These are phyloP conservation scores for Synanthedon andrenaeformis DNA, from an alignment of 2,888 invertebrate genomes.

Conservation along the genomic window DNA sequence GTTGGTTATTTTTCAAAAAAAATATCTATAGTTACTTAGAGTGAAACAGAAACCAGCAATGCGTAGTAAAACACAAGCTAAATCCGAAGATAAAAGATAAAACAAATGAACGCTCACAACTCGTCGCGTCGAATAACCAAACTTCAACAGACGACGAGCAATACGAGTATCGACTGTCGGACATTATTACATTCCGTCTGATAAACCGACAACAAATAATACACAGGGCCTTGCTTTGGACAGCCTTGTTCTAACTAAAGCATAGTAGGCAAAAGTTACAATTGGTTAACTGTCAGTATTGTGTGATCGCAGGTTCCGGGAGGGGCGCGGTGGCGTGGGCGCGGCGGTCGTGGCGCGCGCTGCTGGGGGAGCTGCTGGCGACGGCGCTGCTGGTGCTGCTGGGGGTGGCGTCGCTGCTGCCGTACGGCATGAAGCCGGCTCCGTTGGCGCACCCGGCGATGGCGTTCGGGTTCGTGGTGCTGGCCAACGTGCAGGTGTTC, in stretches of 20 bases:
- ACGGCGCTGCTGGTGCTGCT: constrained; percentile 53
- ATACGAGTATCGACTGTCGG: too few species aligned
- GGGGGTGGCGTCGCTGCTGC: constrained; percentile 34
- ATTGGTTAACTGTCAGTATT: too few species aligned
- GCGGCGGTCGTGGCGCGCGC: constrained; percentile 45
- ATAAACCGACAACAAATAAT: too few species aligned
- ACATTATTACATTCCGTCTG: too few species aligned
- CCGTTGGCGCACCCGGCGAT: constrained; percentile 42
- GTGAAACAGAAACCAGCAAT: constrained; percentile 1
- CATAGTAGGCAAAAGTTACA: too few species aligned
- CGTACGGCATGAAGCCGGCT: constrained; percentile 7
- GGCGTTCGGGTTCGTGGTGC: constrained; percentile 47
- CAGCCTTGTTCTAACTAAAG: too few species aligned
- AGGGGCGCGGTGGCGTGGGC: constrained; percentile 21
- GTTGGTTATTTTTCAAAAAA: background rate
- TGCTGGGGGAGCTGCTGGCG: constrained; percentile 37
- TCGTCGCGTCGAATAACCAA: too few species aligned
- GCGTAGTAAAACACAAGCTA: background rate
- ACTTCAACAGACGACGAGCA: too few species aligned
- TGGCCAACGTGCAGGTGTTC: constrained; percentile 50
- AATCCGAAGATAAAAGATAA: background rate
- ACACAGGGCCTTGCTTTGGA: too few species aligned
- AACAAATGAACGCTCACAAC: background rate
- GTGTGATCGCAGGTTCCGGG: background rate
- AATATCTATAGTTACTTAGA: constrained; percentile 1